Conservation (phyloP, 2,888 invertebrate genomes). For the Octodonta nipae region DNA sequence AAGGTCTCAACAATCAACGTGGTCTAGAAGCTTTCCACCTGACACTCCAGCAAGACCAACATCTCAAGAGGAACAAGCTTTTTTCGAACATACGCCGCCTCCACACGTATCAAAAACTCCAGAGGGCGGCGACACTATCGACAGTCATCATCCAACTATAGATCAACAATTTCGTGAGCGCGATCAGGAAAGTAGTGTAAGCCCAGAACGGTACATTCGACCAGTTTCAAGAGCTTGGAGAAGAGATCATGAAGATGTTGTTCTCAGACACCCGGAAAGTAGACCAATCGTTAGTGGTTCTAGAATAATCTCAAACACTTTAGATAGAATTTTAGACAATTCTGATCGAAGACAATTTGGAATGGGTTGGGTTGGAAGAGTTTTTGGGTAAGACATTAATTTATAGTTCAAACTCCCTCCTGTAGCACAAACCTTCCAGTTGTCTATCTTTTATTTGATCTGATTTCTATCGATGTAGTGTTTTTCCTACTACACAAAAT, state of each 20-base stretch:
- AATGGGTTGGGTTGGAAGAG: slow-evolving; percentile 66
- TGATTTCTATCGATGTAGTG: too few relatives aligned
- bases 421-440: too few relatives aligned
- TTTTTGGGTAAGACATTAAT: slow-evolving; percentile 65
- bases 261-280: slow-evolving; percentile 22
- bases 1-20: slow-evolving; percentile 46
- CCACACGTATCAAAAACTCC: slow-evolving; percentile 37
- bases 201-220: too few relatives aligned
- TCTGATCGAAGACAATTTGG: slow-evolving; percentile 77
- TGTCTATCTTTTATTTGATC: too few relatives aligned
- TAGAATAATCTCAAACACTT: slow-evolving; percentile 60
- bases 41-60: slow-evolving; percentile 23
- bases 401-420: too few relatives aligned
- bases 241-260: slow-evolving; percentile 35
- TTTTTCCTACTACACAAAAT: too few relatives aligned
- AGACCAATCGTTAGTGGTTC: slow-evolving; percentile 43
- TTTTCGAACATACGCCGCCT: slow-evolving; percentile 42
- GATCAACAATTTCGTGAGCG: slow-evolving; percentile 14
- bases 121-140: slow-evolving; percentile 21
- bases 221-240: slow-evolving; percentile 31
- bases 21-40: slow-evolving; percentile 60
- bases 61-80: slow-evolving; percentile 40
- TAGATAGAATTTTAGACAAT: slow-evolving; percentile 82
- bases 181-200: slow-evolving; percentile 6
- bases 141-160: slow-evolving; percentile 14